Conservation (phyloP, 2,888 invertebrate genomes). For the Biston stratarius region DNA sequence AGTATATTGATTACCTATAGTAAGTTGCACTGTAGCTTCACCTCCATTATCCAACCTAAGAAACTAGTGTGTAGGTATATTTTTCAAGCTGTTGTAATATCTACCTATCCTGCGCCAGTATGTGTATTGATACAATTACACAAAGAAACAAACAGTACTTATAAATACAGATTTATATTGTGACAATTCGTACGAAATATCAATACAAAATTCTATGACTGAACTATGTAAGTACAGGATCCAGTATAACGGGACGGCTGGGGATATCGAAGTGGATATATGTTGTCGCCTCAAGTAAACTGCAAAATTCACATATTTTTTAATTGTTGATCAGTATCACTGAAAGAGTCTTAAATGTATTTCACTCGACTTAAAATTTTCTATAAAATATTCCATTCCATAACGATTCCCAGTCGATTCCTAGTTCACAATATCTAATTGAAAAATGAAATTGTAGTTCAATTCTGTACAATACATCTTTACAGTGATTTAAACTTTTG, state of each 20-base stretch:
- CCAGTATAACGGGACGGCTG: neutral
- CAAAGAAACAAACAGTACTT: slow-evolving; percentile 18
- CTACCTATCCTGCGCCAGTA: neutral
- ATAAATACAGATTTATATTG: slow-evolving; percentile 19
- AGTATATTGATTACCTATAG: slow-evolving; percentile 6
- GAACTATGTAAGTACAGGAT: slow-evolving; percentile 15
- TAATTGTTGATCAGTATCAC: no score
- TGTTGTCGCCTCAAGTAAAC: neutral
- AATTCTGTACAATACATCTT: slow-evolving; percentile 24
- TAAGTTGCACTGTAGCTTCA: slow-evolving; percentile 7
- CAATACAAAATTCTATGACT: slow-evolving; percentile 18
- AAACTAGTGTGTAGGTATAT: neutral
- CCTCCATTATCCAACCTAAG: neutral
- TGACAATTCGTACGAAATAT: slow-evolving; percentile 8
- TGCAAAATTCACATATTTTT: neutral
- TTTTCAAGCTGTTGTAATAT: neutral
- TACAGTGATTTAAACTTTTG: slow-evolving; percentile 25
- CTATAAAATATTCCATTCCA: neutral
- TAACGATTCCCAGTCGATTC: slow-evolving; percentile 2
- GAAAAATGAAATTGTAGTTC: slow-evolving; percentile 7
- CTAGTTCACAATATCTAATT: neutral
- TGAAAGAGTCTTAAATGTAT: no score
- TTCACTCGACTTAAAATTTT: neutral
- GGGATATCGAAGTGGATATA: neutral
- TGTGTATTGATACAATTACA: slow-evolving; percentile 1